Conservation (phyloP, 2,113 vertebrate species). For the Bufo gargarizans region DNA sequence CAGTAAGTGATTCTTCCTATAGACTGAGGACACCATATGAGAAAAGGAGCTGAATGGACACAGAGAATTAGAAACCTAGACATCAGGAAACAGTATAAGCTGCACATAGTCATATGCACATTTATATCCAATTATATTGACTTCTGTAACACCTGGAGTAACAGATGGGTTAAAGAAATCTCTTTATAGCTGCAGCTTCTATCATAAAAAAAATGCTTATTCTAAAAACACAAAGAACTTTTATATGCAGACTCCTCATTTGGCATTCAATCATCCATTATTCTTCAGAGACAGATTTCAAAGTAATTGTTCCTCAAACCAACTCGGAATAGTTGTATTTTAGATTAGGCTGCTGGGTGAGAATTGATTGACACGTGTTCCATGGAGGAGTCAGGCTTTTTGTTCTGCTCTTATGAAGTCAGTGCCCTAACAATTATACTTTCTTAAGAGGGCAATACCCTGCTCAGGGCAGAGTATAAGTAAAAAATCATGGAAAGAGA, state of each 20-base stretch:
- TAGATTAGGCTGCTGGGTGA: slow-evolving; percentile 43
- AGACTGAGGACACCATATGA: not conserved
- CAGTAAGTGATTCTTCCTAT: not conserved
- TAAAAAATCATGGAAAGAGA: not conserved
- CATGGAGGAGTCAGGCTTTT: slow-evolving; percentile 11
- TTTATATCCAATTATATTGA: not conserved
- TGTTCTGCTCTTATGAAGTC: not conserved
- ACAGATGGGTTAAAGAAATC: slow-evolving; percentile 32
- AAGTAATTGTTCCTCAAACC: slow-evolving; percentile 56
- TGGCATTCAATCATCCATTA: slow-evolving; percentile 57
- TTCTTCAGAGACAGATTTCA: slow-evolving; percentile 57
- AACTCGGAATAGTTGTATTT: slow-evolving; percentile 50
- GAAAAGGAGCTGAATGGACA: not conserved
- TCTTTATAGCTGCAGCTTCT: slow-evolving; percentile 9
- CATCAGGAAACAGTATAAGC: not conserved
- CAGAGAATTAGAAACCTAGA: not conserved
- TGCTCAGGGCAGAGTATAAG: not conserved
- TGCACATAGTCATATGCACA: too few relatives aligned
- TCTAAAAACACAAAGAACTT: slow-evolving; percentile 55
- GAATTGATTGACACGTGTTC: slow-evolving; percentile 44
- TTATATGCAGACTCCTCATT: slow-evolving; percentile 47
- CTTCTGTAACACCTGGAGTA: not conserved
- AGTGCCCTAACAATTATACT: not conserved
- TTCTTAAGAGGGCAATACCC: not conserved
- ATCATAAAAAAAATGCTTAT: slow-evolving; percentile 38